phyloP scores from a whole-genome alignment of 2,888 invertebrate genomes.

The Notodonta ziczac region DNA sequence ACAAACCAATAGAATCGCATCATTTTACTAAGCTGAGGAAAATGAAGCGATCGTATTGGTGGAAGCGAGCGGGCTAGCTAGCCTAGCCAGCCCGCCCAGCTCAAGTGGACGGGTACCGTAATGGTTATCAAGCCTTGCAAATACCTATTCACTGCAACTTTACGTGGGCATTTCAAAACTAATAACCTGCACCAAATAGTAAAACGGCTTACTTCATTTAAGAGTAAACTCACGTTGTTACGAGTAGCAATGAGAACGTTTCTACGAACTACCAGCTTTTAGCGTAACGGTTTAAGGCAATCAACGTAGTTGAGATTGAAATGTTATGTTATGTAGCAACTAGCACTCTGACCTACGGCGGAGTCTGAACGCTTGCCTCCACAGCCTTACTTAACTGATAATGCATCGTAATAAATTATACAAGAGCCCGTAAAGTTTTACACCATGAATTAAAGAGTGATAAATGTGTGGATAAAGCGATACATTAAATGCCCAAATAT shows the following conservation, averaged over 20 bases:
- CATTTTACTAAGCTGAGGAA: no score
- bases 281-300: constrained; percentile 61
- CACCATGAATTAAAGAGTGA: constrained; percentile 31
- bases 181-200: background rate
- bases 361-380: constrained; percentile 48
- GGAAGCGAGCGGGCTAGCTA: no score
- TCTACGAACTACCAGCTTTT: constrained; percentile 60
- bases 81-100: no score
- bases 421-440: constrained; percentile 27
- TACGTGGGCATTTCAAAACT: background rate
- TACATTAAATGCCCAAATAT: constrained; percentile 5
- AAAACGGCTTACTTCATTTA: background rate
- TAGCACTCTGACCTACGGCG: constrained; percentile 54
- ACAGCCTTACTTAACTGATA: constrained; percentile 37
- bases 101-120: no score
- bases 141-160: no score
- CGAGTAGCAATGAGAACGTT: constrained; percentile 28
- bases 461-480: constrained; percentile 15
- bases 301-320: constrained; percentile 63
- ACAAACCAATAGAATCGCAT: no score
- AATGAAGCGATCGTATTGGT: no score
- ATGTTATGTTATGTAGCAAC: constrained; percentile 66
- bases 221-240: background rate
- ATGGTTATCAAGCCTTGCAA: no score
- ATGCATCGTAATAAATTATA: constrained; percentile 37